These are phyloP conservation scores for Adela reaumurella DNA, from an alignment of 2,888 invertebrate species.

Conservation along the genomic window DNA sequence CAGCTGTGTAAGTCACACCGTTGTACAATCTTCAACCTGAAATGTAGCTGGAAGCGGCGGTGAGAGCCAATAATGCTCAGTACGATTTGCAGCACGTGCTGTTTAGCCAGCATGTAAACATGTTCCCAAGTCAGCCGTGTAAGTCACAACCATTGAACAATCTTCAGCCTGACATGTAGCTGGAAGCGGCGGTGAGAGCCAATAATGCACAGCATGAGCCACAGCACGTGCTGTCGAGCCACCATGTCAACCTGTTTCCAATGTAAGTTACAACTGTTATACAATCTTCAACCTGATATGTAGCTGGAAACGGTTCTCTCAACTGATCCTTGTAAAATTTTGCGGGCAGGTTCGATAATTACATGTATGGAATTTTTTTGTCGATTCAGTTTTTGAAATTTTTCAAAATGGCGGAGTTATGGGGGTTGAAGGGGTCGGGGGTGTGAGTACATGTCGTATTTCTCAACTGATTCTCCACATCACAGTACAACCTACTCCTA, in stretches of 20 bases:
- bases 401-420: too few species aligned
- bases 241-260: constrained; percentile 74
- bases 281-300: constrained; percentile 81
- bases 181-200: constrained; percentile 82
- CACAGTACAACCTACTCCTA: too few species aligned
- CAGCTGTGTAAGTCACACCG: constrained; percentile 9
- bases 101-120: constrained; percentile 78
- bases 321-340: too few species aligned
- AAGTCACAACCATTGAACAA: too few species aligned
- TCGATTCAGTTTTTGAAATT: too few species aligned
- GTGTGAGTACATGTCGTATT: too few species aligned
- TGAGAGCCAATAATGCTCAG: constrained; percentile 90
- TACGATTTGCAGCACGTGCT: constrained; percentile 90
- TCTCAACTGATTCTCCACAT: too few species aligned
- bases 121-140: constrained; percentile 36
- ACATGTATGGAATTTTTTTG: too few species aligned
- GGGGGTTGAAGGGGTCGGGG: too few species aligned
- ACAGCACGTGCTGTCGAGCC: constrained; percentile 79
- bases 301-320: constrained; percentile 77
- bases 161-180: constrained; percentile 75
- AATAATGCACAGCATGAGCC: constrained; percentile 95
- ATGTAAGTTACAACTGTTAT: constrained; percentile 17
- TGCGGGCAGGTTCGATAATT: too few species aligned
- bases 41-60: constrained; percentile 79
- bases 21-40: too few species aligned